These are phyloP conservation scores for Nicator chloris DNA, from an alignment of 2,113 vertebrate genomes.

Conservation along the genomic window DNA sequence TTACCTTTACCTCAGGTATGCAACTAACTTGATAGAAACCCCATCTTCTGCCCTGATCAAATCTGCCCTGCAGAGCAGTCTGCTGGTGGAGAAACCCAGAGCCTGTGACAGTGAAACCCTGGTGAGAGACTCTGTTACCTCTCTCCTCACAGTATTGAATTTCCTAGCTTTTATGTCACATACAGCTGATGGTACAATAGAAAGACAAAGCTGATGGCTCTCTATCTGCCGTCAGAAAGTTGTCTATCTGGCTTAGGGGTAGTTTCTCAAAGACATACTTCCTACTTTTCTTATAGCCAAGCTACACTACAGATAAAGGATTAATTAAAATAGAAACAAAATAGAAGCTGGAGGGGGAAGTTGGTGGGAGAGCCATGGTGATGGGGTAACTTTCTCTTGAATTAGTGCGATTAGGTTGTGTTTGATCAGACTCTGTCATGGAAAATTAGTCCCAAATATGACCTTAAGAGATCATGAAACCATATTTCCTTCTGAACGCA, in stretches of 20 bases:
- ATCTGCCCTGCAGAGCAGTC: neutral
- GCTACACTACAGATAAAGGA: neutral
- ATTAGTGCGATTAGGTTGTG: neutral
- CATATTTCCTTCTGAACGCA: neutral
- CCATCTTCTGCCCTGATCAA: neutral
- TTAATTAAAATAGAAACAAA: neutral
- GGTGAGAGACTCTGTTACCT: neutral
- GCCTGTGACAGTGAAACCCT: neutral
- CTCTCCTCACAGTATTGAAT: neutral
- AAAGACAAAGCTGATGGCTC: neutral
- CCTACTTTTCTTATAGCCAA: neutral
- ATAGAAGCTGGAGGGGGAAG: neutral
- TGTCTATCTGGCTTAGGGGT: neutral
- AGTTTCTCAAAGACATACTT: neutral
- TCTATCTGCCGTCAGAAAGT: neutral
- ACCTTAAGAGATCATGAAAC: neutral
- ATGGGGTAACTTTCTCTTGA: neutral
- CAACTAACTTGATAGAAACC: neutral
- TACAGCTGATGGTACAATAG: neutral
- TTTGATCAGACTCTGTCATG: neutral
- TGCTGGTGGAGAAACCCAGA: neutral
- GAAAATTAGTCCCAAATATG: neutral
- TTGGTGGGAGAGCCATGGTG: neutral
- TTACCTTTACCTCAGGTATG: neutral
- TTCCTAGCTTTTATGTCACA: neutral